Base-by-base conservation (phyloP, 2,888 invertebrate genomes). In the Euzophera pinguis region DNA sequence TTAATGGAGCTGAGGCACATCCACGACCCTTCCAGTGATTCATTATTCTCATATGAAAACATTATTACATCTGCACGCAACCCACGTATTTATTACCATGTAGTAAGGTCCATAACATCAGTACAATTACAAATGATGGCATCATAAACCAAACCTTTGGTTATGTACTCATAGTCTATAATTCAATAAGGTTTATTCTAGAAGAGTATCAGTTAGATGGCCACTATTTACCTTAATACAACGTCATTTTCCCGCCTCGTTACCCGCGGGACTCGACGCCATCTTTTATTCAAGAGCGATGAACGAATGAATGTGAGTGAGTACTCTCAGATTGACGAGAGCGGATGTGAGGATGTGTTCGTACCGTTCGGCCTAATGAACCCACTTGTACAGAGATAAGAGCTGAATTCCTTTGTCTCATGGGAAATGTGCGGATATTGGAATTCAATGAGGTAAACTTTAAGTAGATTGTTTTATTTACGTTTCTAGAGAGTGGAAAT, bases 271-370 rank as follows among this genome's bases (percentile, higher is more conserved):
- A 47, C 54, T 48, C 13, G 54, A 56, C 61, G 73, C 71, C 74
- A 81, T 81, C 76, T 80, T 80, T 81, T 80, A 81, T 81, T 81
- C 81, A 81, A 67, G 67, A 66, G 71, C 72, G 68, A 73, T 75
- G 76, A 76, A 71, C 71, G 73, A 73, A 73, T 73, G 72, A 66
- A 63, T 63, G 60, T 59, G 67, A 64, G 61, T 64, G 73, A 74
- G 62, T 64, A 68, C 69, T 58, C 60, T 58, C 60, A 55, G 65
- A 66, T 65, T 65, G 65, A 69, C 63, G 69, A 71, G 63, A 62
- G 56, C 56, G 60, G 55, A 61, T 53, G 53, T 60, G 51, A 37
- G 55, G 56, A 60, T 58, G 54, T 57, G 58, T 55, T 51, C n/a
- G n/a, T n/a, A n/a, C n/a, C n/a, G n/a, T n/a, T n/a, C n/a, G 35